Conservation (phyloP, 2,113 vertebrate species). For the Epinephelus moara region DNA sequence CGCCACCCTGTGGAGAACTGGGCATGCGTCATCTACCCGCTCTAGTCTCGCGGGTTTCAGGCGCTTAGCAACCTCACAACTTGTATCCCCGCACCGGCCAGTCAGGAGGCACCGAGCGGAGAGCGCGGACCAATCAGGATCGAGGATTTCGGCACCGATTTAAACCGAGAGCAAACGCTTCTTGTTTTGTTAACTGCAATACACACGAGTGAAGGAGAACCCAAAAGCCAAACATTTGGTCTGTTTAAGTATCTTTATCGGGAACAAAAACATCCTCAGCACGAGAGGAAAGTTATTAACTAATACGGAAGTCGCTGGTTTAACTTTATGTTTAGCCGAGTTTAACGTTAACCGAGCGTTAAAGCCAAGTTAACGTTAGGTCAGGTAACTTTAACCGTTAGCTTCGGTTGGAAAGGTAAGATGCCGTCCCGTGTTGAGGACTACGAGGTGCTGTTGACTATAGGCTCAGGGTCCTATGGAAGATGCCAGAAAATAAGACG, state of each 20-base stretch:
- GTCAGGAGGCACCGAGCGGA: constrained; percentile 41
- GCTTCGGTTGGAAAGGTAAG: neutral
- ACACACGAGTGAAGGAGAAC: neutral
- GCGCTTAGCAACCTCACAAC: constrained; percentile 69
- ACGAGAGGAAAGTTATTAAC: neutral
- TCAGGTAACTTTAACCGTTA: constrained; percentile 14
- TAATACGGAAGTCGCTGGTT: neutral
- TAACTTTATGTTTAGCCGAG: neutral
- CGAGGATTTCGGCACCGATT: constrained; percentile 75
- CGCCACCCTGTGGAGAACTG: constrained; percentile 53
- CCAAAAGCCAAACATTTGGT: neutral
- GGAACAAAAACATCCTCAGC: accelerated
- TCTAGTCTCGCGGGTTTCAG: constrained; percentile 67
- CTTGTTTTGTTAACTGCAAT: constrained; percentile 34
- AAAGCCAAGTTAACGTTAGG: neutral
- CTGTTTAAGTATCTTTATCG: neutral
- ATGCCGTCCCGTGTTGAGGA: constrained; percentile 93
- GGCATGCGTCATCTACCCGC: constrained; percentile 37
- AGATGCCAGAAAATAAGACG: constrained; percentile 94
- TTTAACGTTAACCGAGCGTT: neutral
- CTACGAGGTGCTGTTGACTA: constrained; percentile 93
- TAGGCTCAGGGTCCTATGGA: constrained; percentile 94
- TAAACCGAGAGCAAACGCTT: constrained; percentile 61
- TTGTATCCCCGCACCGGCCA: constrained; percentile 63
- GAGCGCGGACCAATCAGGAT: constrained; percentile 71